Evolutionary conservation across 2,797 vertebrate species (phyloP), one percentile per base, ranked within the genome.

Genomic region (Ara ararauna): DNA sequence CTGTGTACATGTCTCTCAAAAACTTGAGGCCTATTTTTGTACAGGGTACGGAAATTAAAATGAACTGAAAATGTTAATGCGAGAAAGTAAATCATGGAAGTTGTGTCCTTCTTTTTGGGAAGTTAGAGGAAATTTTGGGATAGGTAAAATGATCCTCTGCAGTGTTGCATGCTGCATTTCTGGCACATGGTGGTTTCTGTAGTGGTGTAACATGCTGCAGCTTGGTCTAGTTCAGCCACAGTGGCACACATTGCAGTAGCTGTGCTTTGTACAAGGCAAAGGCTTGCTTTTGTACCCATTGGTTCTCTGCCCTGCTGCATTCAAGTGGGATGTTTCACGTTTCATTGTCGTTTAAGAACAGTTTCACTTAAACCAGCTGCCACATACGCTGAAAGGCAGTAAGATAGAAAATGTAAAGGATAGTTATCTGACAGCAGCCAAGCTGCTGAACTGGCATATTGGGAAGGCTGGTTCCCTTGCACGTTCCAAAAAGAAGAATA

Each of bases 381-480:
- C 61, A 13, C 0, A 0, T 0, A 0, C 45, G n/a, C 13, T 3
- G 4, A 34, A 73, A 62, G 48, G 68, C 81, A 53, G 17, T 56
- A 42, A 48, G 61, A 79, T 47, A 58, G 56, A 44, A 68, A 75
- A 82, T 13, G 47, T 74, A 73, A 91, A 86, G 79, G 27, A 54
- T 9, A n/a, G 27, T 47, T 73, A 56, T 22, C 32, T 50, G 62
- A 61, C 24, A 81, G 94, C 51, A 81, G 83, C 60, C 79, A 78
- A 80, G 51, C 75, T 93, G 53, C 62, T 92, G 75, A 95, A 89
- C 78, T 83, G 89, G 77, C 29, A 16, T 17, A 2, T 34, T 66
- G 40, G 47, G 38, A 72, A 50, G 24, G 18, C 16, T 62, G 18
- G 20, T 45, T 79, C 38, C 70, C 24, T 76, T 74, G 60, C 36